Evolutionary conservation across 2,113 vertebrate species (phyloP).

Genomic region (Petrocephalus microphthalmus): DNA sequence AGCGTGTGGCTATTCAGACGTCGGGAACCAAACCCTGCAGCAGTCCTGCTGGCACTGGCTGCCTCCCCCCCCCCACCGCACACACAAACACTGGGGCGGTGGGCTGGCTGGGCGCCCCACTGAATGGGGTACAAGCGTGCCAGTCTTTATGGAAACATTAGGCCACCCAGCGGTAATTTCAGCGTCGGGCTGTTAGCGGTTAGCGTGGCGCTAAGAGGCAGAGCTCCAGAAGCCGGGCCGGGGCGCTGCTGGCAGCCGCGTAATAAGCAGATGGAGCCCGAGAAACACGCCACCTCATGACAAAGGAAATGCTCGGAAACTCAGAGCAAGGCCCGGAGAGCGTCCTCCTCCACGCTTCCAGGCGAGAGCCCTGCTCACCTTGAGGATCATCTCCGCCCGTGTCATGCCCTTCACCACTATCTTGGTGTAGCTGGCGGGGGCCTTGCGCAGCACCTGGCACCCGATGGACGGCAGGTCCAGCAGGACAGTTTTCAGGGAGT

Average conservation of each 20-base stretch:
- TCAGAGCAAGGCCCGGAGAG: neutral
- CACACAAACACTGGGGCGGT: neutral
- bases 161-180: neutral
- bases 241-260: neutral
- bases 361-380: conserved; percentile 62
- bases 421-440: conserved; percentile 96
- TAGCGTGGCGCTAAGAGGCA: neutral
- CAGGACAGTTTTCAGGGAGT: conserved; percentile 94
- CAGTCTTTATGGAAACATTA: neutral
- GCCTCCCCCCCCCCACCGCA: neutral
- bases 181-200: neutral
- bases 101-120: neutral
- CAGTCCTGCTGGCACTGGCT: neutral
- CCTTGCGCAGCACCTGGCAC: conserved; percentile 93
- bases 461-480: conserved; percentile 94
- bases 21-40: neutral
- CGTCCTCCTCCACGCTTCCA: neutral
- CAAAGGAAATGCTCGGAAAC: neutral
- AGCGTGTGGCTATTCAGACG: neutral
- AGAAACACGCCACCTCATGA: neutral
- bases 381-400: conserved; percentile 97
- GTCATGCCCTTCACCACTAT: conserved; percentile 99
- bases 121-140: neutral
- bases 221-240: neutral
- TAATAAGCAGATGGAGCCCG: neutral